Evolutionary conservation across 2,888 invertebrate genomes (phyloP).

Genomic region (Phrixothrix hirtus): DNA sequence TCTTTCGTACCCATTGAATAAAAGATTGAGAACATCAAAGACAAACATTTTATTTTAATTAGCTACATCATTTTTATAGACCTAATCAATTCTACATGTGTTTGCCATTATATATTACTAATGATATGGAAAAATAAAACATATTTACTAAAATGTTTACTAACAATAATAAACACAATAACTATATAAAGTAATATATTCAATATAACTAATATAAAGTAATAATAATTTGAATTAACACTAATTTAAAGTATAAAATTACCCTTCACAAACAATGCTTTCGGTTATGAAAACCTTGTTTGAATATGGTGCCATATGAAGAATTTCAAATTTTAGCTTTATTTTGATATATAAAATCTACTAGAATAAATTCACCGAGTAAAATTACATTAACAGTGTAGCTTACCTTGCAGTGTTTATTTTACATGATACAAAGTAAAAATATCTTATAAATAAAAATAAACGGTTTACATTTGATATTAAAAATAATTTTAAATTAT

Average conservation of each 20-base stretch:
- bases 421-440: background rate
- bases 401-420: too few species aligned
- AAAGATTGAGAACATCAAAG: constrained; percentile 14
- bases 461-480: background rate
- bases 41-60: constrained; percentile 43
- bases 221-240: constrained; percentile 1
- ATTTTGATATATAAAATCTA: background rate
- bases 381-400: too few species aligned
- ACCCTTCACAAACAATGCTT: background rate
- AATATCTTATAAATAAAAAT: background rate
- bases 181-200: constrained; percentile 1
- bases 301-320: background rate
- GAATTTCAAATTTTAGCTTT: background rate
- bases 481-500: background rate
- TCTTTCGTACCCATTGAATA: constrained; percentile 48
- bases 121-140: constrained; percentile 27
- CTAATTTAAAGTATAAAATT: constrained; percentile 3
- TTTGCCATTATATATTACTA: constrained; percentile 17
- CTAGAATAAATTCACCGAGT: background rate
- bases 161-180: constrained; percentile 4
- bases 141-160: constrained; percentile 14
- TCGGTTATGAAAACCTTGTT: background rate
- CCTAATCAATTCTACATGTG: constrained; percentile 14
- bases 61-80: constrained; percentile 27
- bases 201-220: background rate